Percentiles rank a stretch among this genome's conserved stretches.
Conservation (phyloP, 2,797 vertebrate species). For the Vireo griseus region DNA sequence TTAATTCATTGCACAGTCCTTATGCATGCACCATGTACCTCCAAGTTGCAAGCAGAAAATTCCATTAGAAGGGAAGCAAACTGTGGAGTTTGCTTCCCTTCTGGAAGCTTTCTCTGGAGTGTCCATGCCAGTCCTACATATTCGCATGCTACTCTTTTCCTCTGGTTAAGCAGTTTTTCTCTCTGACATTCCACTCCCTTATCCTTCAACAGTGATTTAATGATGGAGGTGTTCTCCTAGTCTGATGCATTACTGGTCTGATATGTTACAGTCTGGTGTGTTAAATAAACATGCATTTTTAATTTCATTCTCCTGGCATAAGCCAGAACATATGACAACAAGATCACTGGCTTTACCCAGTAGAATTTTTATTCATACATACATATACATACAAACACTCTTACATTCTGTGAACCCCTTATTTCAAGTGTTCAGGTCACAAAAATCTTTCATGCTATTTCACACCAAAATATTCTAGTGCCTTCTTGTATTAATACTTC, state of each 20-base stretch:
- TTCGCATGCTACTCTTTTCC: neutral
- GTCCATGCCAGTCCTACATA: neutral
- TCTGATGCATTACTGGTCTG: neutral
- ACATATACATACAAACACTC: fast-evolving
- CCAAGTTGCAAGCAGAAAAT: neutral
- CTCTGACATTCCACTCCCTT: neutral
- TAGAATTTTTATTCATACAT: neutral
- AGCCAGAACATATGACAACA: neutral
- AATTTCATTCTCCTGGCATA: neutral
- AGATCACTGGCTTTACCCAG: neutral
- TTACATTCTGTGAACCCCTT: neutral
- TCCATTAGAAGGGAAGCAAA: neutral
- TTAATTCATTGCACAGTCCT: neutral
- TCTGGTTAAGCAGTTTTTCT: neutral
- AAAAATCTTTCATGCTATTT: neutral
- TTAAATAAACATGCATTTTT: neutral
- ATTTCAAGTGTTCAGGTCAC: neutral
- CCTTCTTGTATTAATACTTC: neutral
- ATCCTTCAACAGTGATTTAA: neutral
- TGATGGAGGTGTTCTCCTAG: neutral
- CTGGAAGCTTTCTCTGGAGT: neutral
- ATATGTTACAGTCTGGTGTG: neutral
- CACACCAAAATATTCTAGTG: neutral
- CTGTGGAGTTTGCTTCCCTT: no score
- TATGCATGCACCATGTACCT: neutral